Conservation (phyloP, 2,797 vertebrate genomes). For the Danio choprae region DNA sequence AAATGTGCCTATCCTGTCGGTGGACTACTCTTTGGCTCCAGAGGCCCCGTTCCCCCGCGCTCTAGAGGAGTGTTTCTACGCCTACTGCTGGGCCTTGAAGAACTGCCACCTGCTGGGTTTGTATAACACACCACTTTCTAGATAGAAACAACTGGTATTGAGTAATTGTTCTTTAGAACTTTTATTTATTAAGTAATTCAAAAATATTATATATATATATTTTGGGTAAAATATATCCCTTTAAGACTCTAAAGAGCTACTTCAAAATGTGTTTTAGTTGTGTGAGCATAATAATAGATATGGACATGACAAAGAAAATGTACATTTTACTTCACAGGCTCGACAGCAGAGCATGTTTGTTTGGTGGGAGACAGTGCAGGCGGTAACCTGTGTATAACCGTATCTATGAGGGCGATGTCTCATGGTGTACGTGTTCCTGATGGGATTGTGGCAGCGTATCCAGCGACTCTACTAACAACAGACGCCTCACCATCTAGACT, state of each 20-base stretch:
- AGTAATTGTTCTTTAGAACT: background rate
- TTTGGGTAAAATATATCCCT: too few species aligned
- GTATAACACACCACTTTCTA: slow-evolving; percentile 25
- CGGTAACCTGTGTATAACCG: slow-evolving; percentile 82
- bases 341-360: slow-evolving; percentile 79
- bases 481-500: slow-evolving; percentile 81
- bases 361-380: slow-evolving; percentile 83
- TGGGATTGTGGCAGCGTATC: slow-evolving; percentile 82
- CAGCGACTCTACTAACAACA: slow-evolving; percentile 78
- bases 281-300: background rate
- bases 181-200: background rate
- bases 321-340: slow-evolving; percentile 65
- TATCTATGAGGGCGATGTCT: slow-evolving; percentile 79
- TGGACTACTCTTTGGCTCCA: slow-evolving; percentile 82
- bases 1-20: slow-evolving; percentile 76
- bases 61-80: slow-evolving; percentile 83
- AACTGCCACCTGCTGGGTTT: slow-evolving; percentile 80
- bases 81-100: slow-evolving; percentile 83
- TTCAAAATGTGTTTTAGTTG: background rate
- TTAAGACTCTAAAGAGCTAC: background rate
- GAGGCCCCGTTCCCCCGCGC: slow-evolving; percentile 82
- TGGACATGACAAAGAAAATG: background rate
- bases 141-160: slow-evolving; percentile 4
- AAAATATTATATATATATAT: too few species aligned
- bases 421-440: slow-evolving; percentile 75